Percentiles rank a stretch among this genome's conserved stretches.
Evolutionary conservation across 2,797 vertebrate species (phyloP).

Genomic region (Lagothrix lagotricha): DNA sequence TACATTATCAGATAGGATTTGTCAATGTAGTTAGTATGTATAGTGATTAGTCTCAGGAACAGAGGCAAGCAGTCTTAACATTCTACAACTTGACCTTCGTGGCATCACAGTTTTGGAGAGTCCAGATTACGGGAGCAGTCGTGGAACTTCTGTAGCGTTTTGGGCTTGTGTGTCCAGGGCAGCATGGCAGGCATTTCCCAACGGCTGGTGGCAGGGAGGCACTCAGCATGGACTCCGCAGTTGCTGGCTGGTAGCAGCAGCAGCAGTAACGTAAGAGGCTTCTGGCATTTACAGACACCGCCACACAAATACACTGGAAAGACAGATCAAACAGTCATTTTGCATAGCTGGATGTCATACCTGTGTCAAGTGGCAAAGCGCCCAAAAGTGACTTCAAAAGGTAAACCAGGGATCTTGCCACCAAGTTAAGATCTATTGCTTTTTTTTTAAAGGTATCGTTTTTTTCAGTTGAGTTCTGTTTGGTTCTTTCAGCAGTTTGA

Average conservation of each 20-base stretch:
- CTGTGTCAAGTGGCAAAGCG: neutral
- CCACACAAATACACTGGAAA: constrained; percentile 93
- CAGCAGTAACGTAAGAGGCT: neutral
- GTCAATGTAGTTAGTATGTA: constrained; percentile 57
- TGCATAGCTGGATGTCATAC: neutral
- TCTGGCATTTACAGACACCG: constrained; percentile 89
- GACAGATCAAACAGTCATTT: neutral
- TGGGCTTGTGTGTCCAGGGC: constrained; percentile 52
- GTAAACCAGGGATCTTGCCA: neutral
- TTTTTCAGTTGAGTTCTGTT: neutral
- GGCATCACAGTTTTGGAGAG: neutral
- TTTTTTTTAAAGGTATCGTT: neutral
- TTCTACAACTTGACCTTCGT: constrained; percentile 59
- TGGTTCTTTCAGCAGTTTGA: neutral
- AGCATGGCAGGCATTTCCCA: constrained; percentile 54
- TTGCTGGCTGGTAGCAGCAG: constrained; percentile 67
- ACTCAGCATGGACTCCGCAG: neutral
- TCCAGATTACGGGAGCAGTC: neutral
- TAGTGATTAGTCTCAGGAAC: constrained; percentile 67
- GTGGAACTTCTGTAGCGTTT: neutral
- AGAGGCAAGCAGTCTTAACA: constrained; percentile 37
- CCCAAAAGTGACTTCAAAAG: neutral
- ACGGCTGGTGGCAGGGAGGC: constrained; percentile 60
- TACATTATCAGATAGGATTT: constrained; percentile 51
- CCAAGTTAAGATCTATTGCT: neutral